Conservation (phyloP, 2,113 vertebrate species). For the Astur gentilis region DNA sequence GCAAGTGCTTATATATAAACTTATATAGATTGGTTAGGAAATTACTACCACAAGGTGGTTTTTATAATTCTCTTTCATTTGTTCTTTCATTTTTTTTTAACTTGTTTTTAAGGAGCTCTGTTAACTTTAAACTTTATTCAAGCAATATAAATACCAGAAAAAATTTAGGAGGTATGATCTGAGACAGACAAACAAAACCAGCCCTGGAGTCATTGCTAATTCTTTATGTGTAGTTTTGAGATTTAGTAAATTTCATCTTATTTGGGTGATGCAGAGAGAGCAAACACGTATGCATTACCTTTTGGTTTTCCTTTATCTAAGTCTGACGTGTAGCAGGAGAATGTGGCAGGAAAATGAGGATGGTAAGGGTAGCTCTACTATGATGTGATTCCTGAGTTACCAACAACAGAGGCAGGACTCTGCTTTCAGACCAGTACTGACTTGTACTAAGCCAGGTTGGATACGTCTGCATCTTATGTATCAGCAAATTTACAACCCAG, state of each 20-base stretch:
- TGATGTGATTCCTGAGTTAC: not conserved
- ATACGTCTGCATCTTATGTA: not conserved
- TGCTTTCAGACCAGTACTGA: not conserved
- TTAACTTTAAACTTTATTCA: not conserved
- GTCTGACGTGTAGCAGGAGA: not conserved
- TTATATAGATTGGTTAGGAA: not conserved
- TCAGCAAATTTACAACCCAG: not conserved
- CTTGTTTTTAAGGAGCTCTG: not conserved
- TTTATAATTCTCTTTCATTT: not conserved
- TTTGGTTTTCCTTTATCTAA: not conserved
- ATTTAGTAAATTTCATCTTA: not conserved
- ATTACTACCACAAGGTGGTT: not conserved
- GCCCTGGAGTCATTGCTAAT: not conserved
- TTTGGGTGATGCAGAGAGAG: not conserved
- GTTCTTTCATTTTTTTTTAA: not conserved
- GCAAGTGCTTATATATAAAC: not conserved
- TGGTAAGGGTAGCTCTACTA: not conserved
- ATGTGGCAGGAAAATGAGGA: not conserved
- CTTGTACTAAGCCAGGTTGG: not conserved
- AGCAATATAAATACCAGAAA: not conserved
- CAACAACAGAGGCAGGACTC: not conserved
- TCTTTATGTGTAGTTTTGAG: not conserved
- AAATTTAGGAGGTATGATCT: not conserved
- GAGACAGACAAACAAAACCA: not conserved
- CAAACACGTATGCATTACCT: not conserved